Base-by-base conservation (phyloP, 2,888 invertebrate species). In the Meganola albula region DNA sequence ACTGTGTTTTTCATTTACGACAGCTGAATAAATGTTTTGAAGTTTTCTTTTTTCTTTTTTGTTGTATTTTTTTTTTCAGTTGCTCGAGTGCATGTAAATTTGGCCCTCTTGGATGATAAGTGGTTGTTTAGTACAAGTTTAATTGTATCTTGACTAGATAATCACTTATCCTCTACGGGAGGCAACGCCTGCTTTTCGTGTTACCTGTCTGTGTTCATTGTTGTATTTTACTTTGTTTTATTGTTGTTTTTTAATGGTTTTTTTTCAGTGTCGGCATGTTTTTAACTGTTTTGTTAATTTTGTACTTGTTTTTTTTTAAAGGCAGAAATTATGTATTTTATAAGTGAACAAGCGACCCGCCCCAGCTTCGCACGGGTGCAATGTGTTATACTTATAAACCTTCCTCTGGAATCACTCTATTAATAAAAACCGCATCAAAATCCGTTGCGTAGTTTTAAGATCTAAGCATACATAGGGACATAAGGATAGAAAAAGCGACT, bases 131-230 rank as follows among this genome's bases (percentile, higher is more conserved):
- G 87, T 83, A 51, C 87, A 85, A 88, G 88, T 84, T 57, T 45
- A 34, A 25, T 36, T 44, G 54, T 58, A 53, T 73, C 88, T 88
- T 89, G 89, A 89, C 89, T 89, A 89, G 89, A 89, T 89, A 88
- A 88, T 88, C 88, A 89, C 89, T 89, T 88, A 88, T 89, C 88
- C 87, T 87, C 76, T 62, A 84, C 69, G 52, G 78, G 53, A 27
- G 51, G 58, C 53, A 40, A 33, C 44, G 52, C 56, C 65, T 69
- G 75, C 74, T 75, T 78, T 75, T 56, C 69, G 62, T 74, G 75
- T 71, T 43, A 47, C 44, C 60, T 53, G 48, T 51, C 45, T 58
- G 52, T 63, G 61, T 7, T 20, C n/a, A n/a, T n/a, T n/a, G n/a
- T 20, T 20, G 20, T 46, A 53, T 42, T 53, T 47, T 57, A 55